Evolutionary conservation across 2,797 vertebrate species (phyloP), one percentile per base, ranked within the genome.

Genomic region (Tapirus indicus): DNA sequence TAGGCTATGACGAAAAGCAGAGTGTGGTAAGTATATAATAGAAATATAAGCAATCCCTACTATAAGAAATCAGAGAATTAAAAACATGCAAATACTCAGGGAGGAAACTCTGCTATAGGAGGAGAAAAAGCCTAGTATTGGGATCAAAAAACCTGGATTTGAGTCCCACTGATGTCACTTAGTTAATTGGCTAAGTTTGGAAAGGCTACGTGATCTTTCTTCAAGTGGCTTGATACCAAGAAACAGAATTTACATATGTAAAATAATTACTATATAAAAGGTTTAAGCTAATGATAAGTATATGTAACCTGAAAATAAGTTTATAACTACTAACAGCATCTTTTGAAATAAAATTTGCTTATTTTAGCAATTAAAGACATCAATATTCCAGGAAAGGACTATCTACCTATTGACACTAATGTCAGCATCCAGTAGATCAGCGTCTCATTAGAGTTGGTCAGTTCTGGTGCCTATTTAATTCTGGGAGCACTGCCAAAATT

Each of bases 191-290:
- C 27, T 85, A 35, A 62, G 38, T 94, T 41, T 74, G 32, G 38
- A 85, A 20, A 95, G 52, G 17, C 56, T 25, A 91, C 7, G 3
- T 47, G 27, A 85, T 75, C 78, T 75, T 74, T 71, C 64, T 68
- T 92, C 35, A 79, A 74, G 64, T n/a, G 75, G 64, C 12, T 16
- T 72, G 27, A 88, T 68, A 75, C 32, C n/a, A 89, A 79, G 58
- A 89, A 95, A 94, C 3, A 58, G 64, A 94, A 77, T 56, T 83
- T n/a, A 97, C 12, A 62, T 21, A 52, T 11, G 44, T 77, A 78
- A 97, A 94, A 84, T 66, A 93, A 90, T 68, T 75, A 90, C 2
- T n/a, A 49, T 7, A 54, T 9, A 25, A 92, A 52, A 90, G 29
- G 25, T 12, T 95, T 64, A 62, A 52, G 27, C 77, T 72, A 84